Conservation (phyloP, 1,140 invertebrate genomes). For the Varroa destructor region DNA sequence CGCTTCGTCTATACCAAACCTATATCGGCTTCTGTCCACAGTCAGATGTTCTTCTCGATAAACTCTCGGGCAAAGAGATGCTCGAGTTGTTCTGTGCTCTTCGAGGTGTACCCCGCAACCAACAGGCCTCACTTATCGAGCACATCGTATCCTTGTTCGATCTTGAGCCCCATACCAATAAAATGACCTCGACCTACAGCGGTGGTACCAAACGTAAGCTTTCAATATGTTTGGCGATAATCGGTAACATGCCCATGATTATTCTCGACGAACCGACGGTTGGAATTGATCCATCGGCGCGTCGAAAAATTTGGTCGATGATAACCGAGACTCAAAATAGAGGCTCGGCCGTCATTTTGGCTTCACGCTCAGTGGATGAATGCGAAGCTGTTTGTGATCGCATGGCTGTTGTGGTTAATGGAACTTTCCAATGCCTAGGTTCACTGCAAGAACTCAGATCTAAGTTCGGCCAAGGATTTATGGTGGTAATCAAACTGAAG, state of each 20-base stretch:
- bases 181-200: slow-evolving; percentile 48
- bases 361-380: slow-evolving; percentile 52
- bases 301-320: slow-evolving; percentile 42
- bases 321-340: slow-evolving; percentile 32
- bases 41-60: slow-evolving; percentile 31
- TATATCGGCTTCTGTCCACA: slow-evolving; percentile 33
- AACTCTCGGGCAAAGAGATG: slow-evolving; percentile 31
- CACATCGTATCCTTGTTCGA: slow-evolving; percentile 43
- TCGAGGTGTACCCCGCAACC: slow-evolving; percentile 27
- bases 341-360: slow-evolving; percentile 31
- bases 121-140: slow-evolving; percentile 38
- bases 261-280: slow-evolving; percentile 44
- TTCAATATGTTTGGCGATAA: slow-evolving; percentile 44
- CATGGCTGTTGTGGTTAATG: slow-evolving; percentile 75
- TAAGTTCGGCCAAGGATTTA: slow-evolving; percentile 43
- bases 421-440: slow-evolving; percentile 58
- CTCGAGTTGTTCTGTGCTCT: slow-evolving; percentile 30
- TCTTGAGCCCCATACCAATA: slow-evolving; percentile 39
- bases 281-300: slow-evolving; percentile 44
- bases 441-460: slow-evolving; percentile 54
- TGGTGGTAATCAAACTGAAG: slow-evolving; percentile 45
- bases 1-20: slow-evolving; percentile 41
- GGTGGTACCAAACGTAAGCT: slow-evolving; percentile 47
- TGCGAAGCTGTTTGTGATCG: slow-evolving; percentile 72
- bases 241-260: slow-evolving; percentile 42